A percentile compares a stretch with the other conserved stretches of the same genome.
Conservation (phyloP, 2,888 invertebrate genomes). For the Eudemis profundana region DNA sequence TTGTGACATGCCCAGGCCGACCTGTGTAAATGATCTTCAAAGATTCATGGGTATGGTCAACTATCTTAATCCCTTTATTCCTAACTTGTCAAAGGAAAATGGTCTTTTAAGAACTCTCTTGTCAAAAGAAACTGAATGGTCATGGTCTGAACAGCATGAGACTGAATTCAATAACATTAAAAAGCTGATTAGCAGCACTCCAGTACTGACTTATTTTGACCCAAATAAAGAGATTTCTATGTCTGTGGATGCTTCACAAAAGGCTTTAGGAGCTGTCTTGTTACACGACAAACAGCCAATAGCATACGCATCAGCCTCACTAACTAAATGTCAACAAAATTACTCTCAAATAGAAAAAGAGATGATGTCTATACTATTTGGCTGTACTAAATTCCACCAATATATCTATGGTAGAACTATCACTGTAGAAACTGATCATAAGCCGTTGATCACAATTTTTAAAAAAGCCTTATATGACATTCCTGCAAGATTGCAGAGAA, state of each 20-base stretch:
- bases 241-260: conserved; percentile 47
- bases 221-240: conserved; percentile 32
- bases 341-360: conserved; percentile 45
- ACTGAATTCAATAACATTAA: conserved; percentile 44
- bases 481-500: conserved; percentile 18
- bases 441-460: conserved; percentile 16
- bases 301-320: conserved; percentile 32
- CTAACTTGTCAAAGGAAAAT: conserved; percentile 46
- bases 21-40: conserved; percentile 44
- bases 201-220: conserved; percentile 47
- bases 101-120: too few species aligned
- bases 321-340: conserved; percentile 36
- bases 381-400: conserved; percentile 37
- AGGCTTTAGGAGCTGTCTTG: conserved; percentile 43
- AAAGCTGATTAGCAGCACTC: conserved; percentile 43
- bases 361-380: conserved; percentile 36
- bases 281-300: conserved; percentile 37
- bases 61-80: conserved; percentile 45
- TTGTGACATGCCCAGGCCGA: conserved; percentile 45
- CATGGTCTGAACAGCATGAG: conserved; percentile 51
- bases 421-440: conserved; percentile 29
- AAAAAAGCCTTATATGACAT: conserved; percentile 27
- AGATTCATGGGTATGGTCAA: conserved; percentile 49
- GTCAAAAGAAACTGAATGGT: conserved; percentile 49
- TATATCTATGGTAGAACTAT: conserved; percentile 34